Base-by-base conservation (phyloP, 1,140 invertebrate genomes). In the Drosophila nigrodunni region DNA sequence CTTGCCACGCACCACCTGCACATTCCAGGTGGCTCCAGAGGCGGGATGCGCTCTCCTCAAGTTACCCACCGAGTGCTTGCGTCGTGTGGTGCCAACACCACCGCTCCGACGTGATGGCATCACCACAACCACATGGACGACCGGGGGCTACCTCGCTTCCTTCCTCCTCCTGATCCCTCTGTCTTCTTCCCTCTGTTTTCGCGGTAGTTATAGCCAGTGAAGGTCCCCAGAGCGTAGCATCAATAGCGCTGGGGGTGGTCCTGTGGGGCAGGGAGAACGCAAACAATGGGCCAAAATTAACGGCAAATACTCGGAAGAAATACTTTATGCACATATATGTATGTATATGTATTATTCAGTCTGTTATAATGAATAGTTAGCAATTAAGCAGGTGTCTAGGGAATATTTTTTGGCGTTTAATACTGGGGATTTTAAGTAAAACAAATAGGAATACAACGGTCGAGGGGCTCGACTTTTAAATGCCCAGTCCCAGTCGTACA, bases 1-100 rank as follows among this genome's bases (percentile, higher is more conserved):
- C 93, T 97, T 97, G 58, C 96, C 96, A 72, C 95, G 94, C 76
- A 97, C 91, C 92, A 95, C 95, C 93, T 95, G 95, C 69, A 95
- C 95, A 77, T 95, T 95, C 95, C 95, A 95, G 87, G 95, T 95
- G 82, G 95, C 95, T 44, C 95, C 95, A 25, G 95, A 95, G 57
- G 95, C 95, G 46, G 95, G 95, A 93, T 95, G 94, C 41, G 95
- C 95, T 34, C 95, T 93, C 59, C 95, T 93, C 70, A 95, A 91
- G 85, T 94, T 94, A 35, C 94, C 94, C 76, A 94, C 91, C 78
- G 93, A 93, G 89, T 94, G 94, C 79, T 94, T 94, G 68, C 92
- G 77, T 59, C 80, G 72, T 82, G 93, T 93, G 93, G 94, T 88
- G 86, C 87, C 87, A n/a, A 65, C 85, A 72, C 90, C 90, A 74